Percentiles rank a stretch among this genome's conserved stretches.
Evolutionary conservation across 2,797 vertebrate genomes (phyloP).

Genomic region (Chromobotia macracanthus): DNA sequence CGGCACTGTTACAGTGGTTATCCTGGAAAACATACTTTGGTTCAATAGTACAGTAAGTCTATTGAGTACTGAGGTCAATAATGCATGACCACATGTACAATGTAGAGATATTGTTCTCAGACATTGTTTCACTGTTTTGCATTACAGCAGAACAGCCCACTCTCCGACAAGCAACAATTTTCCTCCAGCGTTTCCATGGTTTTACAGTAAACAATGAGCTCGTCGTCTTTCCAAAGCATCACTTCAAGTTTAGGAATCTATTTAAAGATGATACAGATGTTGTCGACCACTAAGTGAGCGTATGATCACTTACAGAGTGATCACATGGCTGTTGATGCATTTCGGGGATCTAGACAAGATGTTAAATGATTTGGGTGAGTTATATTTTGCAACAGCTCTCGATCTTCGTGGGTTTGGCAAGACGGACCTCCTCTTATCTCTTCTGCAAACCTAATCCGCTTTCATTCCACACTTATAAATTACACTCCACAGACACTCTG

Average conservation of each 20-base stretch:
- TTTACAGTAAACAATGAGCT: conserved; percentile 41
- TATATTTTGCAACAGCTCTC: conserved; percentile 45
- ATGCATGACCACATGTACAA: no score
- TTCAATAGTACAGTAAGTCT: no score
- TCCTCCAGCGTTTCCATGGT: conserved; percentile 30
- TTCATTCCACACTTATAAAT: not conserved
- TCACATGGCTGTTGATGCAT: conserved; percentile 16
- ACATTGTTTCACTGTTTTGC: not conserved
- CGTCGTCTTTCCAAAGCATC: conserved; percentile 40
- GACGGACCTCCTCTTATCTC: conserved; percentile 37
- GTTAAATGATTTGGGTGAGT: conserved; percentile 50
- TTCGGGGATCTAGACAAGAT: conserved; percentile 33
- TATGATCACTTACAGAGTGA: conserved; percentile 41
- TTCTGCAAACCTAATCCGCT: conserved; percentile 51
- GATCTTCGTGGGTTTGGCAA: conserved; percentile 10
- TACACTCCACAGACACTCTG: not conserved
- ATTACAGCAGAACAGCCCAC: conserved; percentile 4
- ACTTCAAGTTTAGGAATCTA: conserved; percentile 26
- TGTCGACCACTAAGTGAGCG: conserved; percentile 39
- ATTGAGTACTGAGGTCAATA: no score
- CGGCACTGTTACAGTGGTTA: no score
- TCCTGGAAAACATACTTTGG: no score
- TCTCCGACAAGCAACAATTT: conserved; percentile 1
- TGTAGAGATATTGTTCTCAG: not conserved
- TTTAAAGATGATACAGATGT: conserved; percentile 48